Evolutionary conservation across 2,113 vertebrate species (phyloP).

Genomic region (Sceloporus tristichus): DNA sequence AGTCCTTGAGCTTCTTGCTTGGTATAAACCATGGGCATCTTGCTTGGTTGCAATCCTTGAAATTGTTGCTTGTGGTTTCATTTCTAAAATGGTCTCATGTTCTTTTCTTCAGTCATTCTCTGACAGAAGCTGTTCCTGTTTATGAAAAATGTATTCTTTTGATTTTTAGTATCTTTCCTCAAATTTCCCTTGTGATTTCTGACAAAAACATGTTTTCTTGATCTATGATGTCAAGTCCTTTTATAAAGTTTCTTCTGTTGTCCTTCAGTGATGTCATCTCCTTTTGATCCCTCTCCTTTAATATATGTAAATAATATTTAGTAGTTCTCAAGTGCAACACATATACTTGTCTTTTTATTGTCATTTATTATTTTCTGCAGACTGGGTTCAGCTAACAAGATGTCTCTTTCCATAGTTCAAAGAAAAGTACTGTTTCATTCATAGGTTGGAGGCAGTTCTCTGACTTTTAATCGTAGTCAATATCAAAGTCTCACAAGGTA

Average conservation of each 20-base stretch:
- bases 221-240: constrained; percentile 11
- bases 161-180: constrained; percentile 33
- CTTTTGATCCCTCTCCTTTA: not conserved
- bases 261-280: constrained; percentile 6
- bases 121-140: constrained; percentile 21
- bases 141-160: constrained; percentile 41
- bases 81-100: not conserved
- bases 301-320: not conserved
- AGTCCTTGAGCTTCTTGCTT: not conserved
- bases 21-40: not conserved
- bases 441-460: not conserved
- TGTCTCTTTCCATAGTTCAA: not conserved
- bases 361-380: constrained; percentile 10
- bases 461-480: not conserved
- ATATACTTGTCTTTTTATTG: not conserved
- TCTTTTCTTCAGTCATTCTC: constrained; percentile 36
- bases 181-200: constrained; percentile 23
- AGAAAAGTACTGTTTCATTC: not conserved
- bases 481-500: not conserved
- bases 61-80: no score
- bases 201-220: constrained; percentile 26
- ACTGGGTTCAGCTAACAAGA: not conserved
- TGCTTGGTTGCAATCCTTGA: no score
- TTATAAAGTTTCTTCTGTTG: constrained; percentile 12
- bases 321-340: not conserved